Evolutionary conservation across 1,140 invertebrate species (phyloP).

Genomic region (Neotoxoptera formosana): DNA sequence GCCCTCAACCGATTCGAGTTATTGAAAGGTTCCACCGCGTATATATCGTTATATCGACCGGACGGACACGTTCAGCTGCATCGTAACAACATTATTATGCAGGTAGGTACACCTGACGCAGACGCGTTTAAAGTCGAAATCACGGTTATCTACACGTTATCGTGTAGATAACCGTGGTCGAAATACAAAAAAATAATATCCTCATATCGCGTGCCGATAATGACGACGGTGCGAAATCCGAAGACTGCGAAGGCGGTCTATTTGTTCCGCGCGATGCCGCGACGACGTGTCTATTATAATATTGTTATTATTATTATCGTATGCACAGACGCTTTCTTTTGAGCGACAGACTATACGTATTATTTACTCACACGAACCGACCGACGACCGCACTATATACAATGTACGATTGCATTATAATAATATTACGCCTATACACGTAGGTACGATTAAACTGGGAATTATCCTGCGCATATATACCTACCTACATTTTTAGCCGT

Average conservation of each 20-base stretch:
- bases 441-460: neutral
- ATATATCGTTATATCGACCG: too few relatives aligned
- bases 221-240: neutral
- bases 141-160: too few relatives aligned
- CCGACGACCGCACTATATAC: neutral
- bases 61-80: neutral
- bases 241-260: neutral
- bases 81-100: neutral
- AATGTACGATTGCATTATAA: too few relatives aligned
- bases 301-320: too few relatives aligned
- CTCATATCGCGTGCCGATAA: conserved; percentile 13
- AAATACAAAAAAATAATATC: neutral
- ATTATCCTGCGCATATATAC: neutral
- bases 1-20: too few relatives aligned
- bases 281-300: neutral
- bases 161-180: too few relatives aligned
- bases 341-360: neutral
- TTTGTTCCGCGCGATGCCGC: neutral
- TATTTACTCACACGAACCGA: neutral
- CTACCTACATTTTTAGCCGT: too few relatives aligned
- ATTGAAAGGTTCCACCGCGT: too few relatives aligned
- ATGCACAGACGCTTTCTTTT: conserved; percentile 13
- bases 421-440: neutral
- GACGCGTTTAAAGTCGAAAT: neutral
- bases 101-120: neutral